These are phyloP conservation scores for Mellivora capensis DNA, from an alignment of 2,113 vertebrate species.

Conservation along the genomic window DNA sequence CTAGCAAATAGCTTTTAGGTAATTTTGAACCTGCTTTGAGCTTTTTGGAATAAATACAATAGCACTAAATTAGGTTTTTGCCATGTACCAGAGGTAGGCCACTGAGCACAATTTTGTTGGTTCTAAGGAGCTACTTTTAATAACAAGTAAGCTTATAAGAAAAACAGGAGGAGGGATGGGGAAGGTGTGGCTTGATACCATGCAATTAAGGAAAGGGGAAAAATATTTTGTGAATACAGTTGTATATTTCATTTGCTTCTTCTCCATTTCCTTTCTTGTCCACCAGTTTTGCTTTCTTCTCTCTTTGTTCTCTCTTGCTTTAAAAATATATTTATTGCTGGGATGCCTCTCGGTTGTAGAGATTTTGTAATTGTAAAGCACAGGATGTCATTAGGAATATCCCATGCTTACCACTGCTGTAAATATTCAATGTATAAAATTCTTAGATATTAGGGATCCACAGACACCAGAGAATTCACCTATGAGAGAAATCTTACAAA, in stretches of 20 bases:
- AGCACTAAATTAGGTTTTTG: not conserved
- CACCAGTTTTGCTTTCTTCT: not conserved
- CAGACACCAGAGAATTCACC: not conserved
- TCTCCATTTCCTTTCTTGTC: not conserved
- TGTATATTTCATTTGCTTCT: no score
- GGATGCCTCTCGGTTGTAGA: not conserved
- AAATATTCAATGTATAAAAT: not conserved
- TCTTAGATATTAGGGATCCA: not conserved
- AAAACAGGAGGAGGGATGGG: not conserved
- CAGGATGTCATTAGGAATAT: not conserved
- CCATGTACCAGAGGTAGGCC: not conserved
- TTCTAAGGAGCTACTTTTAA: not conserved
- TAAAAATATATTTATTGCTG: not conserved
- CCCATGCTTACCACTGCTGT: not conserved
- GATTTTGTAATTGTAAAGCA: not conserved
- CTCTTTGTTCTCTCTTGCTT: not conserved
- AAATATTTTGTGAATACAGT: not conserved
- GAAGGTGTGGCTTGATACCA: not conserved
- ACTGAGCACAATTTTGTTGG: not conserved
- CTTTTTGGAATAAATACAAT: not conserved
- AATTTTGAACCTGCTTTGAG: slow-evolving; percentile 11
- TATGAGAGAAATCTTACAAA: not conserved
- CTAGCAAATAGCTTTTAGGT: not conserved
- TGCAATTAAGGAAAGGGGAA: not conserved
- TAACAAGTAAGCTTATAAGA: not conserved